phyloP scores from a whole-genome alignment of 2,888 invertebrate genomes.

The Cryptophagus acutangulus region DNA sequence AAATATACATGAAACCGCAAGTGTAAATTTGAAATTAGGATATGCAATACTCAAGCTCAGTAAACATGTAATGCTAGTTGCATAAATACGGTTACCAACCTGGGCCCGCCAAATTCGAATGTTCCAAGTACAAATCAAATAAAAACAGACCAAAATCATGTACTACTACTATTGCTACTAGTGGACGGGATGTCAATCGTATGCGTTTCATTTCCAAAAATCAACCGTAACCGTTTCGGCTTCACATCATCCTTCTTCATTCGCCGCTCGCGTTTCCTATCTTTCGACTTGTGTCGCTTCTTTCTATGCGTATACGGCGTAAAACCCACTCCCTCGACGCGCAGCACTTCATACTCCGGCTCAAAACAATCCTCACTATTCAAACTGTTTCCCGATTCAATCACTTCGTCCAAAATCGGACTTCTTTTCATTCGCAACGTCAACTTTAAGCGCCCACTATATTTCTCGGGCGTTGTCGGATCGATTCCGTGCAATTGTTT shows the following conservation, averaged over 20 bases:
- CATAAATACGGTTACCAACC: no score
- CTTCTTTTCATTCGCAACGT: constrained; percentile 84
- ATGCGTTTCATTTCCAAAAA: constrained; percentile 83
- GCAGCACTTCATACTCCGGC: constrained; percentile 79
- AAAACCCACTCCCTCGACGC: constrained; percentile 68
- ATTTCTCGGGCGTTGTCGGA: constrained; percentile 38
- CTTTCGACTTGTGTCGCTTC: constrained; percentile 58
- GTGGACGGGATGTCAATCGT: constrained; percentile 83
- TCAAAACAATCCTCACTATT: constrained; percentile 58
- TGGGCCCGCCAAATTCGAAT: no score
- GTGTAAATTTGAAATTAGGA: not conserved
- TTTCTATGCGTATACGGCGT: constrained; percentile 56
- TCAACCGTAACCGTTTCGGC: constrained; percentile 76
- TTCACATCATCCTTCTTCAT: constrained; percentile 44
- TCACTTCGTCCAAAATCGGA: constrained; percentile 77
- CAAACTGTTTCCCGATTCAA: constrained; percentile 71
- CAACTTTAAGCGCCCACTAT: constrained; percentile 62
- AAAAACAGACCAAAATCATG: constrained; percentile 9
- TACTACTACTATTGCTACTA: constrained; percentile 50
- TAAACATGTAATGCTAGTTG: no score
- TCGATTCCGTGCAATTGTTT: constrained; percentile 20
- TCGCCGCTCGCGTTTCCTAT: constrained; percentile 42
- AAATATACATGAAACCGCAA: constrained; percentile 12
- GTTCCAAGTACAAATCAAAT: not conserved
- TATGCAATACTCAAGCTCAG: not conserved